phyloP scores from a whole-genome alignment of 1,140 invertebrate species.

The Cydia fagiglandana region DNA sequence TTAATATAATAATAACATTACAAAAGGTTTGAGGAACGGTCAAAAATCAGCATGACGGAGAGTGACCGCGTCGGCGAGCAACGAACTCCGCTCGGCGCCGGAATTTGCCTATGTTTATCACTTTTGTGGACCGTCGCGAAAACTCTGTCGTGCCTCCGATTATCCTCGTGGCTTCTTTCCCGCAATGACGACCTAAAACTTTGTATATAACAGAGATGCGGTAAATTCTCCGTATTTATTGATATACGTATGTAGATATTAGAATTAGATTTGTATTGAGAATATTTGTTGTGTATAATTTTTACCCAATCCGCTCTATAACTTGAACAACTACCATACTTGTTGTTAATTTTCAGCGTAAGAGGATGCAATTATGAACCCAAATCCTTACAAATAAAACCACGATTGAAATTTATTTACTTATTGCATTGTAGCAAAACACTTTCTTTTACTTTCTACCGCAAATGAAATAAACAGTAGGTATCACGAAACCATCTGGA shows the following conservation, averaged over 20 bases:
- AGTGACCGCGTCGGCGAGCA: constrained; percentile 11
- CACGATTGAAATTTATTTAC: constrained; percentile 40
- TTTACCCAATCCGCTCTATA: not conserved
- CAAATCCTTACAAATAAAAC: not conserved
- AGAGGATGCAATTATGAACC: not conserved
- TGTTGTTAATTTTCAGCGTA: too few species aligned
- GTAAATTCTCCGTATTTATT: not conserved
- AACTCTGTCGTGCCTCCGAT: not conserved
- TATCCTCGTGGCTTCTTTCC: not conserved
- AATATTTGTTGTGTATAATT: not conserved
- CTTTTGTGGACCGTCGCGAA: constrained; percentile 10
- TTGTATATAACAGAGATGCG: not conserved
- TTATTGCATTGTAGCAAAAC: constrained; percentile 45
- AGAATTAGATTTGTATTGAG: not conserved
- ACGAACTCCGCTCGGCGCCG: constrained; percentile 9
- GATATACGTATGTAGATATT: not conserved
- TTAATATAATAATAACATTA: not conserved
- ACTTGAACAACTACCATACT: too few species aligned
- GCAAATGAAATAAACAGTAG: constrained; percentile 46
- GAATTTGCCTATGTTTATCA: constrained; percentile 14
- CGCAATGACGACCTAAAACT: not conserved
- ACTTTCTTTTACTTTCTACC: constrained; percentile 46
- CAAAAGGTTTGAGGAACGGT: constrained; percentile 2
- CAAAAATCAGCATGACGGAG: not conserved
- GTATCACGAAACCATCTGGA: constrained; percentile 52